Evolutionary conservation across 2,797 vertebrate genomes (phyloP).

Genomic region (Tangara arthus): DNA sequence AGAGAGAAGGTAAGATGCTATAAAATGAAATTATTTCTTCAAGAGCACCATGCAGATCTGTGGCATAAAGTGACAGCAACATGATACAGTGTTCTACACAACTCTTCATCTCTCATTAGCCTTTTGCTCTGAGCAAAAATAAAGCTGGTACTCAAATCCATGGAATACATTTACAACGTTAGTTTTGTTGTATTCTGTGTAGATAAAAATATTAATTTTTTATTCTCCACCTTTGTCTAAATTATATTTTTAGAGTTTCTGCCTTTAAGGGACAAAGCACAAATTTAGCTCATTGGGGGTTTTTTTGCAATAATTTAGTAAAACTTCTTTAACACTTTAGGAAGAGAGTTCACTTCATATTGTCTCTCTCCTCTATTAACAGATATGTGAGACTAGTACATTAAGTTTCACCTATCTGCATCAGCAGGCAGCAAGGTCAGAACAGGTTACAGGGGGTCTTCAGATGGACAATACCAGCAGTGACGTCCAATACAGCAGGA

Average conservation of each 20-base stretch:
- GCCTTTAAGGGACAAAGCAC: background rate
- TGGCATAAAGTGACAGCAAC: background rate
- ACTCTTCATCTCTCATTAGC: background rate
- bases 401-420: background rate
- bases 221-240: background rate
- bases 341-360: background rate
- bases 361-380: background rate
- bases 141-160: background rate
- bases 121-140: background rate
- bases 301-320: background rate
- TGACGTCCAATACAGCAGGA: background rate
- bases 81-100: background rate
- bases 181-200: background rate
- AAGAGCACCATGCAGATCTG: background rate
- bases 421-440: background rate
- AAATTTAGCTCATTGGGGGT: background rate
- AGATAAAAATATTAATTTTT: background rate
- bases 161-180: background rate
- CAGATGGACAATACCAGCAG: background rate
- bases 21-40: background rate
- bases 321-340: background rate
- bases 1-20: background rate
- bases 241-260: background rate
- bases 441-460: background rate
- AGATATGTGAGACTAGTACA: background rate